Percentiles rank a stretch among this genome's conserved stretches.
Conservation (phyloP, 2,797 vertebrate species). For the Dicrostonyx torquatus region DNA sequence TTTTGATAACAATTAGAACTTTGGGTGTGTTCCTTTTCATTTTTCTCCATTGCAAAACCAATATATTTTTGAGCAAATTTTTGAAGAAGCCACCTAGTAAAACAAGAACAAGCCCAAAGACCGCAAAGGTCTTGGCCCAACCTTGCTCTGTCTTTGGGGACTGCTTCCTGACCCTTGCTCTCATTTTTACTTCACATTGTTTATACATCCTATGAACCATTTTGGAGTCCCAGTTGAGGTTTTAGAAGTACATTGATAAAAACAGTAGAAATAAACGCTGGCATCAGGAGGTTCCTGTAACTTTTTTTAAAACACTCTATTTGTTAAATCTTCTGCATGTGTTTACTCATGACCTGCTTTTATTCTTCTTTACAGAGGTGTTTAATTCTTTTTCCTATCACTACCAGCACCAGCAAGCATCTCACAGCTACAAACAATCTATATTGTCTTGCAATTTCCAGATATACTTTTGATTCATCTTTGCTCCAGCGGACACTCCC, state of each 20-base stretch:
- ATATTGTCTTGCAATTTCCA: not conserved
- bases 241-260: not conserved
- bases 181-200: not conserved
- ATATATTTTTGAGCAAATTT: not conserved
- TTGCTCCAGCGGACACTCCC: not conserved
- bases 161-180: not conserved
- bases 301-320: not conserved
- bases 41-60: not conserved
- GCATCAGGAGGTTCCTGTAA: not conserved
- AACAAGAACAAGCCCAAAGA: not conserved
- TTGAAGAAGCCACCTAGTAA: not conserved
- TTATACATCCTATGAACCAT: not conserved
- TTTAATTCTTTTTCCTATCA: not conserved
- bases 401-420: not conserved
- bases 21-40: not conserved
- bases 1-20: conserved; percentile 2
- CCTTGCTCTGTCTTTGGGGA: not conserved
- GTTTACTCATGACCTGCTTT: not conserved
- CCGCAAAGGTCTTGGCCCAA: not conserved
- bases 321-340: not conserved
- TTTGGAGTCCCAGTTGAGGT: not conserved
- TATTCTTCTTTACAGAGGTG: not conserved
- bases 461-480: not conserved
- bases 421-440: not conserved
- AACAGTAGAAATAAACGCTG: not conserved